A percentile compares a stretch with the other conserved stretches of the same genome.
phyloP scores from a whole-genome alignment of 1,140 invertebrate genomes.

The Bombus breviceps region DNA sequence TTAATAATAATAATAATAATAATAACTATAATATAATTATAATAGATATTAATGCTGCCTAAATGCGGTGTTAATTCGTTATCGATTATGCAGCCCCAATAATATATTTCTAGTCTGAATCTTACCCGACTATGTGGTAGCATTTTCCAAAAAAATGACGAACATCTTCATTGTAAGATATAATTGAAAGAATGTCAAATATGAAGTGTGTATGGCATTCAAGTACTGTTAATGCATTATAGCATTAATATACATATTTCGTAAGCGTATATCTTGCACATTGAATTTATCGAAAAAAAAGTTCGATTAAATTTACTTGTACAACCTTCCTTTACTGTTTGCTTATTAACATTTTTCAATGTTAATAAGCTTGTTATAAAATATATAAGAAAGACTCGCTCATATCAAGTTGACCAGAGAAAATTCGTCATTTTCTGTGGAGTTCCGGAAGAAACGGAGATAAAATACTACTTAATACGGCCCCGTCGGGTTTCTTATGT shows the following conservation, averaged over 20 bases:
- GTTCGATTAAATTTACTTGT: background rate
- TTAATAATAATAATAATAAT: conserved; percentile 68
- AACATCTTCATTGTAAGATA: background rate
- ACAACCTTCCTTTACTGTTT: background rate
- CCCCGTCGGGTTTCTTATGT: conserved; percentile 46
- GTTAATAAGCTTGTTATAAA: background rate
- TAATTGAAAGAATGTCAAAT: background rate
- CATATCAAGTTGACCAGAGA: background rate
- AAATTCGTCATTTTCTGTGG: conserved; percentile 41
- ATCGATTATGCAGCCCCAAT: conserved; percentile 69
- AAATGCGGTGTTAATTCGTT: conserved; percentile 72
- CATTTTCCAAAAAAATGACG: conserved; percentile 41
- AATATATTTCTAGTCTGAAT: conserved; percentile 54
- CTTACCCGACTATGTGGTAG: conserved; percentile 45
- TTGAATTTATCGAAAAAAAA: conserved; percentile 5
- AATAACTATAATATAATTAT: conserved; percentile 52
- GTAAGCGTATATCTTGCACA: background rate
- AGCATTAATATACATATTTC: conserved; percentile 19
- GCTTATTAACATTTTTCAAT: background rate
- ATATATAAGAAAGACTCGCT: background rate
- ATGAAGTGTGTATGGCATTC: conserved; percentile 46
- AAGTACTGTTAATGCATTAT: conserved; percentile 12
- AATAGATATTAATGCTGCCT: conserved; percentile 74
- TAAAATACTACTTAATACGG: conserved; percentile 52
- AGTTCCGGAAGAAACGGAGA: conserved; percentile 12